Base-by-base conservation (phyloP, 2,888 invertebrate genomes). In the Cheilosia grossa region DNA sequence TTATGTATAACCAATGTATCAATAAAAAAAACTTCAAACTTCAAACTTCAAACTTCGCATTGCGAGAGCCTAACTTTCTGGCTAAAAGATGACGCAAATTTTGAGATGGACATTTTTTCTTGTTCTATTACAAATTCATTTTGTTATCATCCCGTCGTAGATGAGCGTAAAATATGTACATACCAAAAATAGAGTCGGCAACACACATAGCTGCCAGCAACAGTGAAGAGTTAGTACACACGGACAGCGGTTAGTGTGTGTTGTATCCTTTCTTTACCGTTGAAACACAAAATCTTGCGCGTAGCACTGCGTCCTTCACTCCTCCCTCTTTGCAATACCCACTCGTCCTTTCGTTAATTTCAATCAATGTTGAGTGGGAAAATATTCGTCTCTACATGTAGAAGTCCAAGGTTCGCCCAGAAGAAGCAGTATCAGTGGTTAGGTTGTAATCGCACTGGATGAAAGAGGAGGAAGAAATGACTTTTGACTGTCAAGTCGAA, bases 401-500 rank as follows among this genome's bases (percentile, higher is more conserved):
- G 77, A 85, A 85, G 85, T 81, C 81, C 61, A 81, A 75, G 58
- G 24, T 85, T 81, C 72, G 54, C 27, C 70, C 56, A 49, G 70
- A 72, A 66, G 64, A 78, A 44, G 59, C 59, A 70, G 58, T 19
- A 54, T 24, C 61, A 44, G 44, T 69, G 51, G 67, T 56, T 51
- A 27, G 66, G 67, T 44, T 42, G 21, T 61, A 53, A 61, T 40
- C 21, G 47, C 10, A 1, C 47, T 27, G 47, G n/a, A 27, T 51
- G 24, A 51, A 51, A 51, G 21, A 51, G 42, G 44, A 54, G 33
- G 59, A 70, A 30, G 47, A 75, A 72, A 72, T 70, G 72, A 81
- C 85, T 85, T 85, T 81, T 85, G 81, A 85, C 85, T 85, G 85
- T 85, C 75, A 81, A 85, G 75, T 77, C 67, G 75, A 81, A 85